A percentile compares a stretch with the other conserved stretches of the same genome.
Evolutionary conservation across 2,797 vertebrate genomes (phyloP).

Genomic region (Notolabrus celidotus): DNA sequence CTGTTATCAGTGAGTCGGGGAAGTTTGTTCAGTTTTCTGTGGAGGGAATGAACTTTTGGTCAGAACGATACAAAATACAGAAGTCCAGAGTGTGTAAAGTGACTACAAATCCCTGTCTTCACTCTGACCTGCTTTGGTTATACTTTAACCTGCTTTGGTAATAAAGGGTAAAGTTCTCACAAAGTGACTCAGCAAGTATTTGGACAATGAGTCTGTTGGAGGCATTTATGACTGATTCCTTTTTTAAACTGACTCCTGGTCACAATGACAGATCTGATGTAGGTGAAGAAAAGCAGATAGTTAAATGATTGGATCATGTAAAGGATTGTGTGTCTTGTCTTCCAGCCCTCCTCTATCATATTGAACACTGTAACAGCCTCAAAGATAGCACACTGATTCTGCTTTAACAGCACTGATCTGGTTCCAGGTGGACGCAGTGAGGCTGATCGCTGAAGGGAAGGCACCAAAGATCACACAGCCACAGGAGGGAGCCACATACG

Average conservation of each 20-base stretch:
- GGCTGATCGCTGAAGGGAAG: slow-evolving; percentile 84
- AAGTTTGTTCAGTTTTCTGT: background rate
- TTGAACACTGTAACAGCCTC: background rate
- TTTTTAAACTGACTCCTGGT: background rate
- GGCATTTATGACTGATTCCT: background rate
- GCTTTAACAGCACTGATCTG: slow-evolving; percentile 9
- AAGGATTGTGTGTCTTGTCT: no score
- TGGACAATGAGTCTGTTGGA: background rate
- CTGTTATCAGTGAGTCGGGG: background rate
- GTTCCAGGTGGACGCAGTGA: slow-evolving; percentile 89
- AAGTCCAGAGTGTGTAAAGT: background rate
- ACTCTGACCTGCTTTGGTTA: background rate
- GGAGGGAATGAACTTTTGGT: background rate
- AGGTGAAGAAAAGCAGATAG: background rate
- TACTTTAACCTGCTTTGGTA: slow-evolving; percentile 9
- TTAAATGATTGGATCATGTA: background rate
- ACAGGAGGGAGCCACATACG: slow-evolving; percentile 89
- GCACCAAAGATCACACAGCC: slow-evolving; percentile 86
- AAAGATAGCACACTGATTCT: background rate
- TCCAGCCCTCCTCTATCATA: slow-evolving; percentile 4
- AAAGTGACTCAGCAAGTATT: background rate
- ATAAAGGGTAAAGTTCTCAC: slow-evolving; percentile 1
- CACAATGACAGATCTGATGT: background rate
- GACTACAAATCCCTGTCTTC: background rate
- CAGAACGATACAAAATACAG: background rate